A percentile compares a stretch with the other conserved stretches of the same genome.
These are phyloP conservation scores for Nannospalax galili DNA, from an alignment of 2,113 vertebrate species.

Conservation along the genomic window DNA sequence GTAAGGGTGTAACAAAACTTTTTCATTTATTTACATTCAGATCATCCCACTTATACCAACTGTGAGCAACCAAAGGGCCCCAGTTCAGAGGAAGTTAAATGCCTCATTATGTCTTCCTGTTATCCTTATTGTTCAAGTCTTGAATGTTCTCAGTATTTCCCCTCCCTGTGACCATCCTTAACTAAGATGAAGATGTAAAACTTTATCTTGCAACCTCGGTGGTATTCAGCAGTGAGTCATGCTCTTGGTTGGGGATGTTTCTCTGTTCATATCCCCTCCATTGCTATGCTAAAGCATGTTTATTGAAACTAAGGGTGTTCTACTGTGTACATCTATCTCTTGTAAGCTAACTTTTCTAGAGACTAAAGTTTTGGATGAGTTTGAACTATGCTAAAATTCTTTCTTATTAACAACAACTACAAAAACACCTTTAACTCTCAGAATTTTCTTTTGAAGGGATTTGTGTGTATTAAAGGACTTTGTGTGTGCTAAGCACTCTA, in stretches of 20 bases:
- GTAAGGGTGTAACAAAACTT: neutral
- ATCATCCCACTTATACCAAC: neutral
- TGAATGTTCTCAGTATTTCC: neutral
- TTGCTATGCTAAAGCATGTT: neutral
- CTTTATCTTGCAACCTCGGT: neutral
- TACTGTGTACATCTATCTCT: neutral
- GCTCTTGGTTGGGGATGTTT: neutral
- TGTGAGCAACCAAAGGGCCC: no score
- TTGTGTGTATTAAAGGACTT: no score
- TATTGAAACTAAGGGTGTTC: neutral
- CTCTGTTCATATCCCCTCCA: neutral
- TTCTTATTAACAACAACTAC: neutral
- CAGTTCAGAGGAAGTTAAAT: neutral
- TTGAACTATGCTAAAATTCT: neutral
- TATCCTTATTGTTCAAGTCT: neutral
- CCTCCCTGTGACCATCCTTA: neutral
- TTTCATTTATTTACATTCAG: neutral
- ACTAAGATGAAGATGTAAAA: neutral
- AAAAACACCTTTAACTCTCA: neutral
- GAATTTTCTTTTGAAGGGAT: no score
- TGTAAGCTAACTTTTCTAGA: neutral
- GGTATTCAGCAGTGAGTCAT: neutral
- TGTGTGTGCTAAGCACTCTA: neutral
- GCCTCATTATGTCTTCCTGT: neutral
- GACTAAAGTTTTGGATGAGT: neutral